Evolutionary conservation across 1,140 invertebrate genomes (phyloP).

Genomic region (Pogonomyrmex californicus): DNA sequence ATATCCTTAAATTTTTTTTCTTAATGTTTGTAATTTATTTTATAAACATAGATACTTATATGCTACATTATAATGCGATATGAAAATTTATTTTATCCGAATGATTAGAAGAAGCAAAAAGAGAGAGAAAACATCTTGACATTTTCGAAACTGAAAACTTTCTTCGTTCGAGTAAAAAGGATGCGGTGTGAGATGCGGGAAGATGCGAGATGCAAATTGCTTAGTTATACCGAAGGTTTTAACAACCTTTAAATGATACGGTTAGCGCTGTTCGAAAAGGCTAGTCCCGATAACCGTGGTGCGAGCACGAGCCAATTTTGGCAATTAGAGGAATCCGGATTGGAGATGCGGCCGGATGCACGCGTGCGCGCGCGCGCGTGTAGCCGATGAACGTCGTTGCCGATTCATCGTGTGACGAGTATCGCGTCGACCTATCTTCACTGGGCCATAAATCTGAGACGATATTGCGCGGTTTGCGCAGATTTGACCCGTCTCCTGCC

Average conservation of each 20-base stretch:
- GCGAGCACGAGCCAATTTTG: slow-evolving; percentile 68
- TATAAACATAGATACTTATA: neutral
- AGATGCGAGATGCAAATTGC: neutral
- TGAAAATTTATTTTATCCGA: neutral
- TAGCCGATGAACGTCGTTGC: slow-evolving; percentile 50
- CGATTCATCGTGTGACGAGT: slow-evolving; percentile 75
- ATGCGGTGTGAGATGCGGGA: neutral
- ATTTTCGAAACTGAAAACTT: neutral
- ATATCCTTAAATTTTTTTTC: neutral
- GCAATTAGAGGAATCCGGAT: slow-evolving; percentile 69
- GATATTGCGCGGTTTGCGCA: slow-evolving; percentile 76
- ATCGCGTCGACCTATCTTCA: slow-evolving; percentile 69
- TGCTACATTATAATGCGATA: neutral
- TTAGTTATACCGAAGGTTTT: neutral
- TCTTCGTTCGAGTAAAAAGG: neutral
- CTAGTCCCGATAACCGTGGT: slow-evolving; percentile 28
- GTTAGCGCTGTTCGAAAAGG: slow-evolving; percentile 14
- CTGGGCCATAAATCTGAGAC: slow-evolving; percentile 75
- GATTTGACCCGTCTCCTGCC: slow-evolving; percentile 67
- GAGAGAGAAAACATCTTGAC: neutral
- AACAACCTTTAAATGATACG: slow-evolving; percentile 45
- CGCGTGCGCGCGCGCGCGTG: neutral
- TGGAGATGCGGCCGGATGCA: neutral
- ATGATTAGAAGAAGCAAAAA: neutral
- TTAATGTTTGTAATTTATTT: neutral